A percentile compares a stretch with the other conserved stretches of the same genome.
These are phyloP conservation scores for Lycaena phlaeas DNA, from an alignment of 2,888 invertebrate species.

Conservation along the genomic window DNA sequence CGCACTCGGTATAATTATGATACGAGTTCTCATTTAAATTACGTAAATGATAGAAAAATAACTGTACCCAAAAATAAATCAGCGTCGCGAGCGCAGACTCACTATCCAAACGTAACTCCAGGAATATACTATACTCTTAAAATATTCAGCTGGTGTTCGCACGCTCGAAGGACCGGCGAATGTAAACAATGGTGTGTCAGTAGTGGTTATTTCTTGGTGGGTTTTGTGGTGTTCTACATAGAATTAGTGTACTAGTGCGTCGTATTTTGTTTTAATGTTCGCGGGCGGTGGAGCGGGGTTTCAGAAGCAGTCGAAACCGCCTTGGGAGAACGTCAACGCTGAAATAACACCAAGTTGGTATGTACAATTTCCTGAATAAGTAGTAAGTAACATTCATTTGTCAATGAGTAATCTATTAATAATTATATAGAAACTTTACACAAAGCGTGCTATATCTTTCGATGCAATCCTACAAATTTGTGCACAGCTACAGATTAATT, in stretches of 20 bases:
- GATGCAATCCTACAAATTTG: no score
- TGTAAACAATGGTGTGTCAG: constrained; percentile 27
- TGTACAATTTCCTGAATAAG: constrained; percentile 21
- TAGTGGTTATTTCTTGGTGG: no score
- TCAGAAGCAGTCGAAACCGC: constrained; percentile 58
- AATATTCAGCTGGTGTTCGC: constrained; percentile 31
- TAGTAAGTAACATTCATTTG: no score
- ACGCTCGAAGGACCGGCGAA: constrained; percentile 20
- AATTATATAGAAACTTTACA: no score
- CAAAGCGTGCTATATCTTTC: no score
- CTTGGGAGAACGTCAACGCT: constrained; percentile 45
- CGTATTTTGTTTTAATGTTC: constrained; percentile 36
- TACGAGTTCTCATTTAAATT: no score
- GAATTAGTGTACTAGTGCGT: constrained; percentile 17
- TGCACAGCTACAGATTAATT: no score
- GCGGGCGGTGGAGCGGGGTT: constrained; percentile 61
- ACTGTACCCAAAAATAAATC: constrained; percentile 39
- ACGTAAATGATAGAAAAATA: constrained; percentile 35
- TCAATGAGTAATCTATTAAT: no score
- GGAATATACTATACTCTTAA: constrained; percentile 27
- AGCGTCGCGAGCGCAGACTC: constrained; percentile 30
- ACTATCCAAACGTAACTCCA: constrained; percentile 27
- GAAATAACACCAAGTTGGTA: constrained; percentile 46
- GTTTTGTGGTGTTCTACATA: no score
- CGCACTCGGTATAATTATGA: no score